Evolutionary conservation across 2,113 vertebrate species (phyloP), one percentile per base, ranked within the genome.

Genomic region (Arizona elegans): DNA sequence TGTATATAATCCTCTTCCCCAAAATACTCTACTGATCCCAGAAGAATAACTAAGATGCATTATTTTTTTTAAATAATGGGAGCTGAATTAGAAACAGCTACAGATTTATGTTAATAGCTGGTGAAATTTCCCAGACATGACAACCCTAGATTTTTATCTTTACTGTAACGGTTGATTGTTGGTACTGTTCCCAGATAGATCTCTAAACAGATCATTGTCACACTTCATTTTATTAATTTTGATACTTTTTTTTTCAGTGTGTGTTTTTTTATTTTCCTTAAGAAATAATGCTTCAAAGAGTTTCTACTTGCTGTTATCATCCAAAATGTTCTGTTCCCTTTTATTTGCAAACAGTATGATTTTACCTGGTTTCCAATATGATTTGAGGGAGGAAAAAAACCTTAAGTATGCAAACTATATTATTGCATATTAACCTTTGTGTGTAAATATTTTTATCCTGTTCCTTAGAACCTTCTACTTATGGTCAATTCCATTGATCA

Each of bases 381-480:
- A 2, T 59, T 89, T 43, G n/a, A n/a, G 2, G 52, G 24, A 43
- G 50, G 0, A 9, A 24, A 15, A 70, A 70, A 94, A 96, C 95
- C 95, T 96, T n/a, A 90, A 95, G 93, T 96, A 96, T 96, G 96
- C 96, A 96, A 97, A 86, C 96, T 59, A 96, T 0, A 92, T 94
- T 96, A 75, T 96, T 94, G 58, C 94, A 94, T 97, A 94, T 95
- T 96, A 92, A 94, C 93, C 8, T 62, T 96, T 93, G 75, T 87
- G 50, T 98, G 97, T 98, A 98, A 97, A 98, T 98, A 93, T 95
- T 95, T 96, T 95, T 94, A 89, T 52, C 29, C 94, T 95, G 54
- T 94, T 95, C 96, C 95, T 96, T 96, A 97, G 97, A 95, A 94
- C 92, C 95, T 97, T 95, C 94, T 98, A 95, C 96, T 92, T 75